Evolutionary conservation across 2,113 vertebrate species (phyloP), one percentile per base, ranked within the genome.

Genomic region (Pterocles orientalis): DNA sequence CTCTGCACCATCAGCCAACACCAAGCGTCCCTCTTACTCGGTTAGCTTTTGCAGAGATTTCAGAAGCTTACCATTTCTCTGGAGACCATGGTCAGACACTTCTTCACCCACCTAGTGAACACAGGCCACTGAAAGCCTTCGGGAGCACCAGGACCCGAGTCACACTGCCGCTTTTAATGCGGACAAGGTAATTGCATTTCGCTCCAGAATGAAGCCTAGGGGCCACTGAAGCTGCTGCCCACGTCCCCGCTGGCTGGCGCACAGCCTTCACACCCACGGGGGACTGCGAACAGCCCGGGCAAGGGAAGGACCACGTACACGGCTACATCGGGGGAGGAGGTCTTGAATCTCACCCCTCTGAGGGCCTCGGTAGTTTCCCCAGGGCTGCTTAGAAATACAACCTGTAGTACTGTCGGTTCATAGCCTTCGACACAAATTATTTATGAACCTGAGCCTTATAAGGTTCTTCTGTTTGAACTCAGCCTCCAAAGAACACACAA

Each of bases 21-120:
- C 14, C 16, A 41, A 47, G 10, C 0, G 2, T 14, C n/a, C 21
- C 26, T 45, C 33, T 61, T 4, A 14, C 16, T 29, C 0, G 0
- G 26, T 24, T 1, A 34, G 23, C 41, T 57, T 57, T 50, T 41
- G 17, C 26, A 51, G 28, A 39, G 18, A 31, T 11, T 47, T 51
- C 61, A 78, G 18, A 14, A 73, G 10, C n/a, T 45, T 15, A 34
- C 53, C 1, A 4, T 24, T 58, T 31, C 28, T n/a, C 41, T 34
- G 2, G 18, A 57, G 7, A 68, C n/a, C 43, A n/a, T 0, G 5
- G 41, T 18, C 73, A 36, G 66, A 47, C 1, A 14, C 19, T 20
- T 39, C 31, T 51, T 56, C 51, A 86, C 10, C 71, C 17, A 14
- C 34, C 56, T 43, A 18, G 2, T 3, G 4, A 82, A 53, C 17